Evolutionary conservation across 2,888 invertebrate species (phyloP).

Genomic region (Protonemura montana): DNA sequence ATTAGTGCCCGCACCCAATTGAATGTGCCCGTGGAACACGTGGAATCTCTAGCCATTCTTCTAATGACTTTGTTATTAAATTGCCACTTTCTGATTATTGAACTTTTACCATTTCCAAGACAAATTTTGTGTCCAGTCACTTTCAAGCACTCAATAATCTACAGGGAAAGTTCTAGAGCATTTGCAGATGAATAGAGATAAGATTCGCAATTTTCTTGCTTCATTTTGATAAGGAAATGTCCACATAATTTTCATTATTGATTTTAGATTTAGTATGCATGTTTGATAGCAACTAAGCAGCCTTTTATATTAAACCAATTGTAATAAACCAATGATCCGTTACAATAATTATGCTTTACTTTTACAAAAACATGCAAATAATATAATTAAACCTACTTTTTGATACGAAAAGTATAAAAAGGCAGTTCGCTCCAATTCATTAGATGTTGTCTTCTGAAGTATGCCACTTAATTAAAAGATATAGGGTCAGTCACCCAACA

Average conservation of each 20-base stretch:
- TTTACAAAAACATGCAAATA: not conserved
- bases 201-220: not conserved
- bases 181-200: not conserved
- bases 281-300: not conserved
- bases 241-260: not conserved
- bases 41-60: not conserved
- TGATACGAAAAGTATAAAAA: not conserved
- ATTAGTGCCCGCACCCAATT: not conserved
- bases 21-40: not conserved
- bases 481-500: constrained; percentile 15
- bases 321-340: not conserved
- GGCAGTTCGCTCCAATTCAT: not conserved
- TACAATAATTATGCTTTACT: not conserved
- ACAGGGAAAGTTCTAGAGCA: not conserved
- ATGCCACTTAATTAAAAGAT: constrained; percentile 15
- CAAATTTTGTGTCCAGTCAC: not conserved
- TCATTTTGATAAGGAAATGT: not conserved
- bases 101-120: not conserved
- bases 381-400: not conserved
- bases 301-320: not conserved
- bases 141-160: not conserved
- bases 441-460: not conserved
- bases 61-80: not conserved
- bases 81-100: not conserved
- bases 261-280: not conserved